These are phyloP conservation scores for Corythornis cristatus DNA, from an alignment of 2,113 vertebrate genomes.

Conservation along the genomic window DNA sequence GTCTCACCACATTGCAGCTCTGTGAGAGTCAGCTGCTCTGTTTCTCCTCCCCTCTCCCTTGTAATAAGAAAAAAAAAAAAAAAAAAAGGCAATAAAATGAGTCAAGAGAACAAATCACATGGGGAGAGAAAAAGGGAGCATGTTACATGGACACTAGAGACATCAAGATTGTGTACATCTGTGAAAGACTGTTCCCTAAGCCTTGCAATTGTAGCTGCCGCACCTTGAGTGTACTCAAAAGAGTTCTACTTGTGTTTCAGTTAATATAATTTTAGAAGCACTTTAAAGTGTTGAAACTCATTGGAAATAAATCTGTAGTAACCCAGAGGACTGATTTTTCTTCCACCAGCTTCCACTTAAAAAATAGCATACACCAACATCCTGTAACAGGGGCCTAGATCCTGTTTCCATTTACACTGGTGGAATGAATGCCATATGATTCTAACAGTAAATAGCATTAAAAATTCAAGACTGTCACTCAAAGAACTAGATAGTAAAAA, in stretches of 20 bases:
- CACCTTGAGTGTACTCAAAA: not conserved
- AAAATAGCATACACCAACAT: not conserved
- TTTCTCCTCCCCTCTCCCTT: not conserved
- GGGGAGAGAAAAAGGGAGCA: not conserved
- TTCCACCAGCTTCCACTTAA: slow-evolving; percentile 22
- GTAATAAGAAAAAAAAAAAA: not conserved
- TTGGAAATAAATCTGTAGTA: slow-evolving; percentile 47
- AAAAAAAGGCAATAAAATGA: not conserved
- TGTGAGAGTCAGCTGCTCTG: not conserved
- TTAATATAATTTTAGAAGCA: slow-evolving; percentile 47
- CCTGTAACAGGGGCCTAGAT: not conserved
- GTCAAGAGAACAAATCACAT: not conserved
- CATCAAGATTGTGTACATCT: not conserved
- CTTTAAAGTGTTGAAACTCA: slow-evolving; percentile 4
- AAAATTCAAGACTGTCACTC: not conserved
- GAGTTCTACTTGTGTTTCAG: slow-evolving; percentile 48
- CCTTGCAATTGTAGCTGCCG: not conserved
- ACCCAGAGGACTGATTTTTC: slow-evolving; percentile 13
- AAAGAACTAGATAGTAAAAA: not conserved
- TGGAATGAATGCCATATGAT: not conserved
- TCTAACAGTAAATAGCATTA: not conserved
- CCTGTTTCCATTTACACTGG: not conserved
- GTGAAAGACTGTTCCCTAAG: not conserved
- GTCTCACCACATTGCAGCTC: not conserved
- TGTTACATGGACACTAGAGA: not conserved